phyloP scores from a whole-genome alignment of 2,113 vertebrate species.

The Seriola quinqueradiata region DNA sequence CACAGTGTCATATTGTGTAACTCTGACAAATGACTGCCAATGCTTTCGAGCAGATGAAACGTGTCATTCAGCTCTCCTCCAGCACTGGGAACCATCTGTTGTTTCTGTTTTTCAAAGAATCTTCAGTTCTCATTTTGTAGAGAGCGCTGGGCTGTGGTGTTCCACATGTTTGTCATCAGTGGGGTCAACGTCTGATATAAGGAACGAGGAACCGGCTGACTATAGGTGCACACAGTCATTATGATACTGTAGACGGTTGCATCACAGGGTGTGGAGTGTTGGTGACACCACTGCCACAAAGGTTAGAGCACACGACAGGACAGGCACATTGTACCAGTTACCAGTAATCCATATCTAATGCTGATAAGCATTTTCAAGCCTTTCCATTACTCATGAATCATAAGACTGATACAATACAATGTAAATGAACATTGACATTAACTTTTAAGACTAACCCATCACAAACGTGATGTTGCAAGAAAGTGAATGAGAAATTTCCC shows the following conservation, averaged over 20 bases:
- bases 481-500: not conserved
- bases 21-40: not conserved
- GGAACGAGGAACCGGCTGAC: slow-evolving; percentile 25
- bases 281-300: not conserved
- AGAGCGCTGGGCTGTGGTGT: not conserved
- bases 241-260: slow-evolving; percentile 2
- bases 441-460: not conserved
- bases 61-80: not conserved
- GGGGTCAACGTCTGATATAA: slow-evolving; percentile 3
- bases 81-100: slow-evolving; percentile 15
- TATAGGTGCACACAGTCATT: not conserved
- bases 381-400: slow-evolving; percentile 2
- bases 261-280: slow-evolving; percentile 23
- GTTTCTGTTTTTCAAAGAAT: not conserved
- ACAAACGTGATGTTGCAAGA: not conserved
- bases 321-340: not conserved
- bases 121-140: not conserved
- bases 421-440: not conserved
- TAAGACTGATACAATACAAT: not conserved
- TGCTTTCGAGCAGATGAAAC: not conserved
- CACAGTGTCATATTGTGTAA: not conserved
- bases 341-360: not conserved
- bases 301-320: not conserved
- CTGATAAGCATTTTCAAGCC: not conserved
- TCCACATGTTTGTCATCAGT: slow-evolving; percentile 1